A percentile compares a stretch with the other conserved stretches of the same genome.
These are phyloP conservation scores for Zaprionus inermis DNA, from an alignment of 1,140 invertebrate species.

Conservation along the genomic window DNA sequence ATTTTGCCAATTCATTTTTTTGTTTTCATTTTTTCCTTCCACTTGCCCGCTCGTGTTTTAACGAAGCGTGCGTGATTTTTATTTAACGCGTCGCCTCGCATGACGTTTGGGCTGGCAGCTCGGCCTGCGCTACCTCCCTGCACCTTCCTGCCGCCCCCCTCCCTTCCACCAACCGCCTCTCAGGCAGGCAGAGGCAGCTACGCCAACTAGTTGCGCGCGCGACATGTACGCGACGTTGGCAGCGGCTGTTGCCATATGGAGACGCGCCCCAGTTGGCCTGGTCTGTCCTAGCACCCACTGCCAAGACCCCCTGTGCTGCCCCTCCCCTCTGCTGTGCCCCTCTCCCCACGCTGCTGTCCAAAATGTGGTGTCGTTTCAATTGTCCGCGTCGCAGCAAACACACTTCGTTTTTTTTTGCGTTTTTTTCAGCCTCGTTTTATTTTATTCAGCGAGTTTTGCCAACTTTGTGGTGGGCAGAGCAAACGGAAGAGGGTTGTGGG, in stretches of 20 bases:
- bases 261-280: conserved; percentile 30
- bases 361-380: conserved; percentile 32
- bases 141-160: background rate
- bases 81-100: conserved; percentile 62
- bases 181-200: background rate
- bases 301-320: background rate
- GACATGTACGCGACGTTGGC: too few species aligned
- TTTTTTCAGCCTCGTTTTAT: conserved; percentile 46
- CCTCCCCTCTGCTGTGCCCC: too few species aligned
- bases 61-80: conserved; percentile 76
- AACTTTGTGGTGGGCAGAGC: conserved; percentile 44
- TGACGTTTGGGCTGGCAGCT: conserved; percentile 6
- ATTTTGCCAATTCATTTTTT: conserved; percentile 23
- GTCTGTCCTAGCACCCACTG: background rate
- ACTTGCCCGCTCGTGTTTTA: conserved; percentile 45
- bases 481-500: background rate
- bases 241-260: conserved; percentile 18
- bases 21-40: background rate
- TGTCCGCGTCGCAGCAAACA: conserved; percentile 33
- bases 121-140: too few species aligned
- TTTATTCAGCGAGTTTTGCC: conserved; percentile 61
- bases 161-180: too few species aligned
- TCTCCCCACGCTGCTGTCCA: background rate
- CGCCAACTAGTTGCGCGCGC: conserved; percentile 26
- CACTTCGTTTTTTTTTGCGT: conserved; percentile 14